A percentile compares a stretch with the other conserved stretches of the same genome.
Conservation (phyloP, 2,797 vertebrate genomes). For the Hydrophis major region DNA sequence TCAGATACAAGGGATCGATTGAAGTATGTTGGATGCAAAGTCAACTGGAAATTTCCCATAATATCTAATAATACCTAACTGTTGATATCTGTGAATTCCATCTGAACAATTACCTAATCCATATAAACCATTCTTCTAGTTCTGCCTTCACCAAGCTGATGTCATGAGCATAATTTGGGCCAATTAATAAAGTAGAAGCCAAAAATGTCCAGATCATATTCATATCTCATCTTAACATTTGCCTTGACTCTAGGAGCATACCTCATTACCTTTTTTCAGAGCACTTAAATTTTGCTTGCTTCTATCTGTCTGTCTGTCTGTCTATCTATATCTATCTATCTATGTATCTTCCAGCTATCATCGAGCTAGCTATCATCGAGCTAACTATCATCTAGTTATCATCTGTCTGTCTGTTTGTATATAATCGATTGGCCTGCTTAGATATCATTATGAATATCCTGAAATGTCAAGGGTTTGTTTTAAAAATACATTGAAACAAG, state of each 20-base stretch:
- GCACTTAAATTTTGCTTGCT: conserved; percentile 4
- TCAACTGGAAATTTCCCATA: not conserved
- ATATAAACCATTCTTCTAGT: not conserved
- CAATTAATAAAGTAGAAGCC: not conserved
- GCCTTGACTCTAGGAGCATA: conserved; percentile 19
- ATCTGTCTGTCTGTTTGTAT: conserved; percentile 8
- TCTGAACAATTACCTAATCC: not conserved
- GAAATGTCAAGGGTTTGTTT: conserved; percentile 36
- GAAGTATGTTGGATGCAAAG: not conserved
- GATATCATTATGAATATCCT: conserved; percentile 45
- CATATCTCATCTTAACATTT: not conserved
- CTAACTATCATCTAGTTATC: not conserved
- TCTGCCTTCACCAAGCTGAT: not conserved
- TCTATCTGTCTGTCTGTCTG: no score
- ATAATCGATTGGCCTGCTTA: conserved; percentile 29
- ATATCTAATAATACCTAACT: not conserved
- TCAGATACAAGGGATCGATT: not conserved
- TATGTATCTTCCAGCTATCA: not conserved
- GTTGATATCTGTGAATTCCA: not conserved
- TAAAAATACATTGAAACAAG: conserved; percentile 50
- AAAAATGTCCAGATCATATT: not conserved
- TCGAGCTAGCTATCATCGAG: no score
- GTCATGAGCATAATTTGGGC: not conserved
- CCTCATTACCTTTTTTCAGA: conserved; percentile 36
- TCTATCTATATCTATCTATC: conserved; percentile 28